A percentile compares a stretch with the other conserved stretches of the same genome.
Conservation (phyloP, 2,888 invertebrate genomes). For the Hedychridium roseum region DNA sequence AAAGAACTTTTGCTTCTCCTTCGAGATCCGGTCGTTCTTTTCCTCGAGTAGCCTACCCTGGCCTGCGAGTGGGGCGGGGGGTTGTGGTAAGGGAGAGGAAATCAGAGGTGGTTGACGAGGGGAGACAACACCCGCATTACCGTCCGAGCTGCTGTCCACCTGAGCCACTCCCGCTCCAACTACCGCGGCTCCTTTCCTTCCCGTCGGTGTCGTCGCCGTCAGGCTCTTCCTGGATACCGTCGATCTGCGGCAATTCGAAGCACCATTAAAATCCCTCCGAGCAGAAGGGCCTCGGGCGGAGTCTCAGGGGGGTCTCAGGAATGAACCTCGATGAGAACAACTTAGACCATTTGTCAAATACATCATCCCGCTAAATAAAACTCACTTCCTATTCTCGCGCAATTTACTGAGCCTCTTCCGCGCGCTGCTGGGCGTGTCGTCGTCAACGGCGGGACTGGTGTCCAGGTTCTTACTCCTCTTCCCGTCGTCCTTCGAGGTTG, state of each 20-base stretch:
- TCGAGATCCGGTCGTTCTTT: constrained; percentile 80
- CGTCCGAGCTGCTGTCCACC: constrained; percentile 65
- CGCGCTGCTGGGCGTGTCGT: constrained; percentile 55
- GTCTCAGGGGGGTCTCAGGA: too few species aligned
- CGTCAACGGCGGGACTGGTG: constrained; percentile 27
- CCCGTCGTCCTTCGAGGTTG: constrained; percentile 36
- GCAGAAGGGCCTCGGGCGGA: too few species aligned
- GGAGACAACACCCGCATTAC: constrained; percentile 66
- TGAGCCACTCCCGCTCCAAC: constrained; percentile 54
- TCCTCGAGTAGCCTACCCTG: constrained; percentile 66
- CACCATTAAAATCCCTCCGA: too few species aligned
- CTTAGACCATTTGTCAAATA: too few species aligned
- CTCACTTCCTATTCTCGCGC: constrained; percentile 68
- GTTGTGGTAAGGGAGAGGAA: constrained; percentile 62
- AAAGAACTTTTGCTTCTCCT: constrained; percentile 89
- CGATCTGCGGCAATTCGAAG: constrained; percentile 51
- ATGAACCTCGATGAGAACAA: too few species aligned
- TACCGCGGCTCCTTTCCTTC: constrained; percentile 43
- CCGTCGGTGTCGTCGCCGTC: constrained; percentile 37
- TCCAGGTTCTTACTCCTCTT: constrained; percentile 37
- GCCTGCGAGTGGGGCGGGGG: constrained; percentile 56
- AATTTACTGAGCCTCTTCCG: constrained; percentile 67
- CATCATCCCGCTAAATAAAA: too few species aligned
- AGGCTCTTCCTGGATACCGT: constrained; percentile 54
- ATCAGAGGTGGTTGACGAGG: constrained; percentile 62